Evolutionary conservation across 2,888 invertebrate species (phyloP), one percentile per base, ranked within the genome.

Genomic region (Rotaria sp.): DNA sequence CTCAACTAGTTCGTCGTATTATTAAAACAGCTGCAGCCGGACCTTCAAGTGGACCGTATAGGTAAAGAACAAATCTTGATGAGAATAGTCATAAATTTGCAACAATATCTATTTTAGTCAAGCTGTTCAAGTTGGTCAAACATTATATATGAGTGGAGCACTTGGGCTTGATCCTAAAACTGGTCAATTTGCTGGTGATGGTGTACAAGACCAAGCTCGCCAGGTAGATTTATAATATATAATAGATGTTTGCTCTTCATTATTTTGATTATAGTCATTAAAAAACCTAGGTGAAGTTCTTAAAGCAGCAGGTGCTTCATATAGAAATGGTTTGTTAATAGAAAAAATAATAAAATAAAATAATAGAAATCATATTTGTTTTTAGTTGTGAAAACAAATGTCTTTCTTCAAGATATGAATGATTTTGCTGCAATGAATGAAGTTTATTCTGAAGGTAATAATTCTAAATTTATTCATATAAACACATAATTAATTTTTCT

Each of bases 141-240:
- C 95, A 0, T 93, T 96, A 57, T 96, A 96, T 90, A 93, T 96
- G 67, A 96, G 96, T 11, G 96, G 96, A 67, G 94, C 95, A 87
- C 91, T 96, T 86, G 96, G 96, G 2, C 89, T 96, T 90, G 94
- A 95, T 89, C 93, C 93, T 86, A 92, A 93, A 67, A 94, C 94
- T 1, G 92, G 92, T 88, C 93, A 94, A 89, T 90, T 96, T 88
- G 95, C 95, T 26, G 90, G 92, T 55, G 95, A 95, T 26, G 90
- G 90, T 57, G 94, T 94, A 10, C 94, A 92, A 57, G 93, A 92
- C 13, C 94, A 97, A 91, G 93, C 95, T 1, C 93, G 93, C 88
- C 94, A 94, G 91, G 91, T 74, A 41, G 13, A 11, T 74, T 38
- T 18, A 38, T 35, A 38, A 52, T 52, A 24, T 4, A 24, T 7